Evolutionary conservation across 2,888 invertebrate species (phyloP).

Genomic region (Cataglyphis rosenhaueri): DNA sequence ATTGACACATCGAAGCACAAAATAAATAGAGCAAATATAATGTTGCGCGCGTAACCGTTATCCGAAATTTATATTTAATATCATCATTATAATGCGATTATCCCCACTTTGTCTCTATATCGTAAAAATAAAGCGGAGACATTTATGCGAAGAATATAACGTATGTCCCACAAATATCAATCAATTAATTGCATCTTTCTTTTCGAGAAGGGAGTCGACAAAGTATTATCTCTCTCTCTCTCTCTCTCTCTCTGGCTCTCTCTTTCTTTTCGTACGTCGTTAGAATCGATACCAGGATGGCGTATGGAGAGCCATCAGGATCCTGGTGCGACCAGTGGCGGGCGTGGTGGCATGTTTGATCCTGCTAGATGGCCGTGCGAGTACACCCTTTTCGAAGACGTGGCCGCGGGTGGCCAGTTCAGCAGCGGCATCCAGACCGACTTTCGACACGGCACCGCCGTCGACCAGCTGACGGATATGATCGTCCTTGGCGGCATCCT

Average conservation of each 20-base stretch:
- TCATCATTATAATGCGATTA: slow-evolving; percentile 20
- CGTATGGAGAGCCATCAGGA: slow-evolving; percentile 82
- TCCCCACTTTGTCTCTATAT: not conserved
- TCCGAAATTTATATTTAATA: not conserved
- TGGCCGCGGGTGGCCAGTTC: slow-evolving; percentile 83
- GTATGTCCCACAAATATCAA: not conserved
- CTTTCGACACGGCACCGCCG: slow-evolving; percentile 82
- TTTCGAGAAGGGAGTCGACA: slow-evolving; percentile 2
- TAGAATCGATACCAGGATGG: slow-evolving; percentile 84
- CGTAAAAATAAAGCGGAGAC: not conserved
- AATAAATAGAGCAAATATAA: not conserved
- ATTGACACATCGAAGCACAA: not conserved
- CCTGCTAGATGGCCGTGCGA: slow-evolving; percentile 79
- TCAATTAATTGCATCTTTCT: not conserved
- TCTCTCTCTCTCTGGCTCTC: not conserved
- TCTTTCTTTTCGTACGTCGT: slow-evolving; percentile 31
- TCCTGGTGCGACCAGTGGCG: slow-evolving; percentile 82
- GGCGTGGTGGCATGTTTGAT: slow-evolving; percentile 79
- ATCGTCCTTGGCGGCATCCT: slow-evolving; percentile 80
- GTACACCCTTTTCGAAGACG: slow-evolving; percentile 83
- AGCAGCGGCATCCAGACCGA: slow-evolving; percentile 82
- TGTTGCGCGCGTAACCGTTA: not conserved
- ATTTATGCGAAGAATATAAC: not conserved
- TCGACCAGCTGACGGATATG: slow-evolving; percentile 82
- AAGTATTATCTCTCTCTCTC: not conserved